A percentile compares a stretch with the other conserved stretches of the same genome.
These are phyloP conservation scores for Prinia subflava DNA, from an alignment of 2,113 vertebrate genomes.

Conservation along the genomic window DNA sequence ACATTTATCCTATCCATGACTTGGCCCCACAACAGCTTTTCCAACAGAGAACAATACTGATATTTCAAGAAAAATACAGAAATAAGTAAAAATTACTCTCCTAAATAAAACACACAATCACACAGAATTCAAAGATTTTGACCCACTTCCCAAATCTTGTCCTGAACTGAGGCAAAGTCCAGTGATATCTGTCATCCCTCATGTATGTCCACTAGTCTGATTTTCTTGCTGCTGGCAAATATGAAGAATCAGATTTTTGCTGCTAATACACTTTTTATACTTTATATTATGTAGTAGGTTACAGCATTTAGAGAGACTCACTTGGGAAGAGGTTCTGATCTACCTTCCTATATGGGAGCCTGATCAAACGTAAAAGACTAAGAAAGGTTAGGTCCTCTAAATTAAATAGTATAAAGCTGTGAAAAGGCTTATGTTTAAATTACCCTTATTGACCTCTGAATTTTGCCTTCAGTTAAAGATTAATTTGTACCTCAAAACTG, in stretches of 20 bases:
- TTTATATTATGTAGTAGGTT: neutral
- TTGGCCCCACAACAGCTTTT: neutral
- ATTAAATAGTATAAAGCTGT: neutral
- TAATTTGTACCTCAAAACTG: neutral
- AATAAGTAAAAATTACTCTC: neutral
- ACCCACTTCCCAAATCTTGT: neutral
- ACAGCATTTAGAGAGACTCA: neutral
- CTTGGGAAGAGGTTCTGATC: neutral
- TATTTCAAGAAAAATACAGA: neutral
- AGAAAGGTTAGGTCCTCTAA: neutral
- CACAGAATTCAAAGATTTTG: neutral
- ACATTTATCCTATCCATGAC: neutral
- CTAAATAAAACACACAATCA: neutral
- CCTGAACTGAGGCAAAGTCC: neutral
- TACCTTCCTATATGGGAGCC: neutral
- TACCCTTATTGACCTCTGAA: neutral
- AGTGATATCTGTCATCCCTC: neutral
- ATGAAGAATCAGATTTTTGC: neutral
- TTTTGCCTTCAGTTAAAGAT: neutral
- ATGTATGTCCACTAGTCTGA: neutral
- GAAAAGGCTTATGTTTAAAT: neutral
- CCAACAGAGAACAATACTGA: neutral
- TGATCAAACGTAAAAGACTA: neutral
- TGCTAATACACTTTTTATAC: neutral
- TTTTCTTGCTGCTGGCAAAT: neutral